Evolutionary conservation across 2,113 vertebrate species (phyloP).

Genomic region (Aramus guarauna): DNA sequence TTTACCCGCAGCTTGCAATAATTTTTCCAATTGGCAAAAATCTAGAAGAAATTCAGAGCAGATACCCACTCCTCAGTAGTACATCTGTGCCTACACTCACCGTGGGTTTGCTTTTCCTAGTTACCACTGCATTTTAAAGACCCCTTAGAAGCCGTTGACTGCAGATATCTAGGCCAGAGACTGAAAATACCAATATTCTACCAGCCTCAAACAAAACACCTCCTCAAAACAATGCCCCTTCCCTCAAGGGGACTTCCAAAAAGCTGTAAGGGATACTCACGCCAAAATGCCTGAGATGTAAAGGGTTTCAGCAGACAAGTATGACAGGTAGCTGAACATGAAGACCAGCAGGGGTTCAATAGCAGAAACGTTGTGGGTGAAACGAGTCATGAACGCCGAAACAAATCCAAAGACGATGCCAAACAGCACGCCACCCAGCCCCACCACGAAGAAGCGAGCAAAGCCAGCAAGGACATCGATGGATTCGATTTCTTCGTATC

Average conservation of each 20-base stretch:
- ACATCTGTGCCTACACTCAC: background rate
- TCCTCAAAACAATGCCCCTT: background rate
- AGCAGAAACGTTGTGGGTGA: slow-evolving; percentile 87
- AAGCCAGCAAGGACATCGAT: slow-evolving; percentile 87
- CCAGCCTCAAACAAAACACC: background rate
- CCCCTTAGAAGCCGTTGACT: background rate
- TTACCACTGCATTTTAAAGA: background rate
- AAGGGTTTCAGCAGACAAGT: slow-evolving; percentile 90
- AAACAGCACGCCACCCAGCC: slow-evolving; percentile 86
- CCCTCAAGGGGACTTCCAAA: background rate
- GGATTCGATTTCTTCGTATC: slow-evolving; percentile 79
- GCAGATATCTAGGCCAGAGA: background rate
- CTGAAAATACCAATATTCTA: background rate
- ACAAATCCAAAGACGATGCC: slow-evolving; percentile 89
- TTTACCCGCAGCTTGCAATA: background rate
- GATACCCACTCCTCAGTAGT: background rate
- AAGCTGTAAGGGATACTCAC: slow-evolving; percentile 76
- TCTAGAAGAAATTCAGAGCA: background rate
- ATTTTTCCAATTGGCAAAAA: background rate
- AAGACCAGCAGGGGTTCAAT: slow-evolving; percentile 96
- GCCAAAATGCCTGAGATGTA: slow-evolving; percentile 93
- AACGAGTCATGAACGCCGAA: slow-evolving; percentile 91
- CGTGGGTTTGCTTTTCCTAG: background rate
- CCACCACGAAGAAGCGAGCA: slow-evolving; percentile 87
- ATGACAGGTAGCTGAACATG: slow-evolving; percentile 97